phyloP scores from a whole-genome alignment of 2,113 vertebrate genomes.

The Aspidoscelis tigris region DNA sequence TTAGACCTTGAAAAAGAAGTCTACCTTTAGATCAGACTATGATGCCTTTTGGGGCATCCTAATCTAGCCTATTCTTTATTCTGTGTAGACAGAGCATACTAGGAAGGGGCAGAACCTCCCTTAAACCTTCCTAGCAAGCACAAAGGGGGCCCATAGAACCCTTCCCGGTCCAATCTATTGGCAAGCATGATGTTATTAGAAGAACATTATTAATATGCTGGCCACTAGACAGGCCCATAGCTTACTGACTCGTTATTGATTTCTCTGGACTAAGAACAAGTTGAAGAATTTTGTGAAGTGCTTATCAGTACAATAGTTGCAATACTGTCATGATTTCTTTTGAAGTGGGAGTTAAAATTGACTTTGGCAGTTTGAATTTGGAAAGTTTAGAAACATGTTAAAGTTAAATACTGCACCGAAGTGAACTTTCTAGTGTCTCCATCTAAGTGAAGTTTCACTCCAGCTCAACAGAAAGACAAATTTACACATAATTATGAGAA shows the following conservation, averaged over 20 bases:
- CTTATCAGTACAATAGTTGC: neutral
- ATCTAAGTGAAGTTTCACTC: neutral
- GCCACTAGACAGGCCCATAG: conserved; percentile 6
- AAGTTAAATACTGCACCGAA: too few relatives aligned
- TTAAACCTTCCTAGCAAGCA: too few relatives aligned
- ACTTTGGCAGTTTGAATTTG: neutral
- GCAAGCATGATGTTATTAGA: neutral
- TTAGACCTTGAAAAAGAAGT: too few relatives aligned
- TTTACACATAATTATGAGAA: neutral
- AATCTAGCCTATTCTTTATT: too few relatives aligned
- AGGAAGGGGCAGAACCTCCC: too few relatives aligned
- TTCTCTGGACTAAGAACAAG: conserved; percentile 40
- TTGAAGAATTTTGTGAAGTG: conserved; percentile 1
- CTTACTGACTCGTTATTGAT: conserved; percentile 29
- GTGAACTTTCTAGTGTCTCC: too few relatives aligned
- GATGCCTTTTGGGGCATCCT: too few relatives aligned
- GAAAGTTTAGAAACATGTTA: neutral
- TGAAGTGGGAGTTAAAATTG: neutral
- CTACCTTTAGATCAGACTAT: too few relatives aligned
- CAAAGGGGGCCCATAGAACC: too few relatives aligned
- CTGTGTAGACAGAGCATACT: too few relatives aligned
- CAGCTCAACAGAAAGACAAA: neutral
- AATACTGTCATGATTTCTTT: neutral
- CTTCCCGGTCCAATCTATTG: neutral
- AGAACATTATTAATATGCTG: neutral